phyloP scores from a whole-genome alignment of 2,888 invertebrate species.

The Brenthis hecate region DNA sequence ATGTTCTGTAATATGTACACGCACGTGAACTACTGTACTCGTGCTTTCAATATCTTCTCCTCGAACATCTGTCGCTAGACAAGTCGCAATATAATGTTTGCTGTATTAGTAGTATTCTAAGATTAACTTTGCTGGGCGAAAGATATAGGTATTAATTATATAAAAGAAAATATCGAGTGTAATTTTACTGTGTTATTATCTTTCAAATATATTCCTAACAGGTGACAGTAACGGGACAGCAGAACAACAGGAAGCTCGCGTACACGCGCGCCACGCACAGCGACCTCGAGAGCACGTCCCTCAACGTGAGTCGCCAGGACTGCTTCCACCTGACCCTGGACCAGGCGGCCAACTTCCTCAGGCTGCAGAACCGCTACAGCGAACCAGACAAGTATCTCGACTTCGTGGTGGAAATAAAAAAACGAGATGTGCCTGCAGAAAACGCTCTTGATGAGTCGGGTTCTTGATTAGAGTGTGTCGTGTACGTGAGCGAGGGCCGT shows the following conservation, averaged over 20 bases:
- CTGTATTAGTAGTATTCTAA: too few species aligned
- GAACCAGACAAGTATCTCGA: constrained; percentile 61
- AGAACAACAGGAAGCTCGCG: constrained; percentile 57
- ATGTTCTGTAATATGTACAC: too few species aligned
- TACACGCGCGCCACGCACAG: constrained; percentile 69
- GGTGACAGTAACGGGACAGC: constrained; percentile 63
- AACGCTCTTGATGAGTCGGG: constrained; percentile 33
- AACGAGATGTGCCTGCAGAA: constrained; percentile 28
- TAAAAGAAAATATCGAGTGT: too few species aligned
- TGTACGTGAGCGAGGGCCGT: constrained; percentile 44
- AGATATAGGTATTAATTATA: too few species aligned
- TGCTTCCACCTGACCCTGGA: constrained; percentile 72
- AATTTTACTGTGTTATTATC: too few species aligned
- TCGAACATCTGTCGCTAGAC: too few species aligned
- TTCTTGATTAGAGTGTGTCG: constrained; percentile 43
- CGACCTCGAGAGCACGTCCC: constrained; percentile 64
- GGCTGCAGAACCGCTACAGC: constrained; percentile 60
- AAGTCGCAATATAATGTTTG: too few species aligned
- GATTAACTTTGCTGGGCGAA: too few species aligned
- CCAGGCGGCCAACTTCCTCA: constrained; percentile 68
- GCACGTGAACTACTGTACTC: too few species aligned
- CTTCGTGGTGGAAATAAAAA: constrained; percentile 45
- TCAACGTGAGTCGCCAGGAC: constrained; percentile 64
- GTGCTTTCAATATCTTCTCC: too few species aligned
- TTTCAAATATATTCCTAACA: constrained; percentile 36